Percentiles rank a stretch among this genome's conserved stretches.
Conservation (phyloP, 2,797 vertebrate genomes). For the Labeo calbasu region DNA sequence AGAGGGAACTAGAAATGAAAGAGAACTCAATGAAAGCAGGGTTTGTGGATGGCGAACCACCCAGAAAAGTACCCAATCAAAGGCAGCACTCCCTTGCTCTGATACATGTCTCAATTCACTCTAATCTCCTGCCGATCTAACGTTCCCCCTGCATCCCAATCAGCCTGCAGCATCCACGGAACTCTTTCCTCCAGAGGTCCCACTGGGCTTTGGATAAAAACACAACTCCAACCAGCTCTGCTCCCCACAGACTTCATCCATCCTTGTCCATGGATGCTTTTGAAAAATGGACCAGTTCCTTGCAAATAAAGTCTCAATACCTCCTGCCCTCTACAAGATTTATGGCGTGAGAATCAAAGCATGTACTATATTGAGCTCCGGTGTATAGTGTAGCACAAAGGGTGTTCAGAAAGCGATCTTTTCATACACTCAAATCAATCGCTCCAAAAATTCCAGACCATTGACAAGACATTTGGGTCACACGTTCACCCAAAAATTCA, state of each 20-base stretch:
- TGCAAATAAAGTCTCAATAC: constrained; percentile 35
- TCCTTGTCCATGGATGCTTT: constrained; percentile 38
- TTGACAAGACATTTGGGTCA: constrained; percentile 28
- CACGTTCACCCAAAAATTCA: constrained; percentile 48
- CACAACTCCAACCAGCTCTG: background rate
- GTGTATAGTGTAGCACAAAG: constrained; percentile 11
- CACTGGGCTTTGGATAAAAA: constrained; percentile 44
- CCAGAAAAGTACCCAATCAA: constrained; percentile 52
- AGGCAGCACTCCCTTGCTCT: constrained; percentile 46
- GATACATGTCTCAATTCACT: constrained; percentile 58
- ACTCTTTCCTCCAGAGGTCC: constrained; percentile 41
- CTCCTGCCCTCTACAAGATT: background rate
- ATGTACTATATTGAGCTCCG: background rate
- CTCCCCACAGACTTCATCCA: constrained; percentile 45
- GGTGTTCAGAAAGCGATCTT: constrained; percentile 2
- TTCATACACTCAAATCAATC: constrained; percentile 1
- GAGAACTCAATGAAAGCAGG: constrained; percentile 57
- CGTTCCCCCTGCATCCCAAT: constrained; percentile 42
- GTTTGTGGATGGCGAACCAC: constrained; percentile 51
- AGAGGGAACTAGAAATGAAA: constrained; percentile 13
- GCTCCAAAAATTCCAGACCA: constrained; percentile 5
- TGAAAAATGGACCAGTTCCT: constrained; percentile 28
- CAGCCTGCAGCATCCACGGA: constrained; percentile 34
- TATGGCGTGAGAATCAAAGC: constrained; percentile 32
- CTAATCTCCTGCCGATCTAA: constrained; percentile 56